Evolutionary conservation across 2,797 vertebrate genomes (phyloP).

Genomic region (Mycteria americana): DNA sequence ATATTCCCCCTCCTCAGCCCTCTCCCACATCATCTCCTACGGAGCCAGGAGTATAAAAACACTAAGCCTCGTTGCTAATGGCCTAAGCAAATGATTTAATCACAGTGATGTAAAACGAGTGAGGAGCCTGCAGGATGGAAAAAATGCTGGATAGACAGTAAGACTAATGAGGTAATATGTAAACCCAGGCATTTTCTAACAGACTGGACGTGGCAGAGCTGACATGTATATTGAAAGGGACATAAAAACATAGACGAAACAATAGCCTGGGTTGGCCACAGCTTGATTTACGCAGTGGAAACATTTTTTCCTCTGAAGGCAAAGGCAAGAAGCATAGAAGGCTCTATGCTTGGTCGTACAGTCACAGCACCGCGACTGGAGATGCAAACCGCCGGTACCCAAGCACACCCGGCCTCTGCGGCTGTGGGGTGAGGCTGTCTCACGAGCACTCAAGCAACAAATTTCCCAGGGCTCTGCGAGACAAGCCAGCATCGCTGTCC

Average conservation of each 20-base stretch:
- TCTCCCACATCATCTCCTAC: background rate
- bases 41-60: background rate
- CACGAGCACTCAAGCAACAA: too few species aligned
- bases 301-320: slow-evolving; percentile 14
- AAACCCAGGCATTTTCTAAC: background rate
- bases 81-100: slow-evolving; percentile 26
- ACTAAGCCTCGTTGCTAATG: background rate
- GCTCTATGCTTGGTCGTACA: background rate
- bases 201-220: background rate
- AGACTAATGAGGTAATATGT: slow-evolving; percentile 30
- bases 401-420: background rate
- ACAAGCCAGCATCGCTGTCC: rapidly evolving
- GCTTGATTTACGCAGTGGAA: slow-evolving; percentile 17
- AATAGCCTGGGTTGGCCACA: background rate
- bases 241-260: slow-evolving; percentile 45
- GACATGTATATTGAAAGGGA: slow-evolving; percentile 8
- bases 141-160: slow-evolving; percentile 26
- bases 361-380: rapidly evolving
- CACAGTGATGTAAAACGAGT: background rate
- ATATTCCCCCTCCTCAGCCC: background rate
- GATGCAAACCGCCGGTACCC: background rate
- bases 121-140: slow-evolving; percentile 14
- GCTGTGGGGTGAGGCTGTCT: background rate
- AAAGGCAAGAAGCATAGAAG: background rate
- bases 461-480: background rate